Evolutionary conservation across 1,140 invertebrate species (phyloP), one percentile per base, ranked within the genome.

Genomic region (Asbolus verrucosus): DNA sequence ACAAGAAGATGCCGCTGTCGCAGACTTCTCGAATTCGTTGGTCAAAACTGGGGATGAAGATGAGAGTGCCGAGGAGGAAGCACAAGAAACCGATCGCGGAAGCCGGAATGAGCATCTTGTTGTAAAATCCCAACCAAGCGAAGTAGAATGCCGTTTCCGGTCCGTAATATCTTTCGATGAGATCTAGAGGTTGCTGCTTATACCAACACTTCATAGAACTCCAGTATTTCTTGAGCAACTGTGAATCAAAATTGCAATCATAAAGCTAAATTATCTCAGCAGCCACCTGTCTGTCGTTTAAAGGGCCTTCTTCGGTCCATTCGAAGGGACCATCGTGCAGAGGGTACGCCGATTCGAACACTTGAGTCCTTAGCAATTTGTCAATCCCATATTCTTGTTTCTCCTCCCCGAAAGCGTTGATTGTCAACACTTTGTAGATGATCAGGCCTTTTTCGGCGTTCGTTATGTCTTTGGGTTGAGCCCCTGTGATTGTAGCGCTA

Each of bases 291-390:
- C 73, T 43, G 2, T 78, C 71, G 9, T 69, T 76, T 6, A 76
- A 87, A 83, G 74, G 68, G 76, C 80, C 73, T 74, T 77, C 24
- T 74, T 74, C 33, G 50, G 68, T 65, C 74, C 74, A 77, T 33
- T 62, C 13, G 13, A 38, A 73, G 11, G 67, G 16, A 0, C 84
- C 85, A 73, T 90, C 88, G 78, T 90, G 89, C 3, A 90, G 75
- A 2, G 89, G 88, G 77, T 83, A 90, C 4, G 86, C 86, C 27
- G 85, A 86, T 6, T 76, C 73, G 68, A 88, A 89, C 4, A 83
- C 83, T 21, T 78, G 81, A 71, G 84, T 84, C 66, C 78, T 79
- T 0, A 89, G 73, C 75, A 90, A 82, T 62, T 87, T 83, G 39
- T 84, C 82, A 41, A 90, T 83, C 63, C 89, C 89, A 41, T 71